A percentile compares a stretch with the other conserved stretches of the same genome.
Conservation (phyloP, 2,888 invertebrate genomes). For the Oxyscelio sp. region DNA sequence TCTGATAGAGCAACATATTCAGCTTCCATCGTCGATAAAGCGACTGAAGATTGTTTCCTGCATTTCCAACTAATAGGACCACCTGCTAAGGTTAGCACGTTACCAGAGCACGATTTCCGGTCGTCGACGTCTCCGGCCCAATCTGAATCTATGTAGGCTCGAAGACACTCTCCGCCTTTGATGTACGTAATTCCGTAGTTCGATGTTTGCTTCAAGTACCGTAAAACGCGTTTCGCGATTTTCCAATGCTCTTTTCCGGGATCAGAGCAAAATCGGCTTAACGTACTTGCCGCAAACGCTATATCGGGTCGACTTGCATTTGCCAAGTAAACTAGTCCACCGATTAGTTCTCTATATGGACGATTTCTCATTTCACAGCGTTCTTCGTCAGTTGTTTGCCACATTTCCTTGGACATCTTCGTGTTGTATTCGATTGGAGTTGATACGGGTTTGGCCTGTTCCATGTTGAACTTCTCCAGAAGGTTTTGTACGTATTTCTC, state of each 20-base stretch:
- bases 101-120: constrained; percentile 34
- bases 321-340: constrained; percentile 74
- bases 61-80: constrained; percentile 63
- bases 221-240: constrained; percentile 17
- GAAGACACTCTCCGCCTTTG: constrained; percentile 41
- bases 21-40: constrained; percentile 46
- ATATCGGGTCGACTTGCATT: constrained; percentile 44
- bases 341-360: constrained; percentile 73
- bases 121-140: constrained; percentile 74
- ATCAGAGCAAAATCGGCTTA: constrained; percentile 1
- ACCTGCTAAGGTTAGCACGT: constrained; percentile 42
- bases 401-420: constrained; percentile 58
- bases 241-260: constrained; percentile 25
- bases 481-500: constrained; percentile 60
- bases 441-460: constrained; percentile 34
- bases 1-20: constrained; percentile 63
- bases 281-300: constrained; percentile 54
- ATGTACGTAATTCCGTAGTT: constrained; percentile 64
- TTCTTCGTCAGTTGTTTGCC: constrained; percentile 38
- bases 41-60: constrained; percentile 44
- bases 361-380: constrained; percentile 44
- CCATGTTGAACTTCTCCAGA: constrained; percentile 61
- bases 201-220: constrained; percentile 54
- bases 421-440: constrained; percentile 48
- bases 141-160: constrained; percentile 70